These are phyloP conservation scores for Microcebus tavaratra DNA, from an alignment of 2,113 vertebrate genomes.

Conservation along the genomic window DNA sequence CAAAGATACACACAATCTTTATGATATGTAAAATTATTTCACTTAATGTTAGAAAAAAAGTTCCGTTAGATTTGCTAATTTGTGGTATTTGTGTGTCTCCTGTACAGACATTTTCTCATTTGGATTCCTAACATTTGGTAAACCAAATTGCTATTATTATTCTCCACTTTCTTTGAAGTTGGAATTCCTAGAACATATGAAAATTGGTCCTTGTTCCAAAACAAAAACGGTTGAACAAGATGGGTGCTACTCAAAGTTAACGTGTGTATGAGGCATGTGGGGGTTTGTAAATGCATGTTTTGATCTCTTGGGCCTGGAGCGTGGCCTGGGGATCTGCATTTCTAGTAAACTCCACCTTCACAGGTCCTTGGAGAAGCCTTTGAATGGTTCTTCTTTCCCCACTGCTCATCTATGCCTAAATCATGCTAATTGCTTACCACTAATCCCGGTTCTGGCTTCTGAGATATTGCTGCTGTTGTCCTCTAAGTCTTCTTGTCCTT, in stretches of 20 bases:
- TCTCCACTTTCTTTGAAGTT: background rate
- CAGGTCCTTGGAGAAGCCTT: background rate
- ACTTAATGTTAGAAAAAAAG: background rate
- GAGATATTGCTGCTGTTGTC: background rate
- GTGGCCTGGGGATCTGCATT: background rate
- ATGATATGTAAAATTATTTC: background rate
- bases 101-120: background rate
- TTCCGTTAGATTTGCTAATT: background rate
- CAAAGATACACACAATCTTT: background rate
- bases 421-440: accelerated
- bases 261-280: too few relatives aligned
- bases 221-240: background rate
- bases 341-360: background rate
- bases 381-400: background rate
- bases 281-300: background rate
- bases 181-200: background rate
- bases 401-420: background rate
- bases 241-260: background rate
- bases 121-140: background rate
- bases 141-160: background rate
- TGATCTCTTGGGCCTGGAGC: background rate
- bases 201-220: background rate
- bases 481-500: background rate
- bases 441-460: background rate
- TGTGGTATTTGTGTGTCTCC: background rate